Evolutionary conservation across 2,797 vertebrate species (phyloP), one percentile per base, ranked within the genome.

Genomic region (Chromobotia macracanthus): DNA sequence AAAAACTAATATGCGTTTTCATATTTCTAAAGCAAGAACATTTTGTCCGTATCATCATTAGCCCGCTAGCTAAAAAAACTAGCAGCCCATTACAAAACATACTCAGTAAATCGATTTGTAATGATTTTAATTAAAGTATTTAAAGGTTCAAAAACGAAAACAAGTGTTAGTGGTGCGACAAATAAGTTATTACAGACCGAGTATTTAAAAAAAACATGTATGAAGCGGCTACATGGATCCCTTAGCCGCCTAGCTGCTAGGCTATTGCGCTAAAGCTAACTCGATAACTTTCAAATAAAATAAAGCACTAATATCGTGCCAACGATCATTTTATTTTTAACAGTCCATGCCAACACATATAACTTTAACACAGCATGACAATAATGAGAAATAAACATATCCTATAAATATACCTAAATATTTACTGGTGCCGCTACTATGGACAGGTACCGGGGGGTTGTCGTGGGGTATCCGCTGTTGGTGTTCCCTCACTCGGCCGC

Each of bases 261-360:
- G 68, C 67, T 78, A 67, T 44, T 41, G 9, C 41, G 19, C 46
- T 51, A 23, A 18, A 78, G 44, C 77, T 50, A 78, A 55, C 77
- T 50, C 60, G 69, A 66, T 19, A 66, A 65, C 35, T 79, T 79
- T 61, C 10, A 55, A 9, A 71, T 41, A 28, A 71, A 78, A 79
- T 41, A n/a, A 66, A 41, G 31, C 15, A 18, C 21, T 28, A 41
- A 64, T 53, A 64, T 28, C 18, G 18, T 48, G 12, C 68, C 31
- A 44, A 72, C 10, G 13, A 56, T 5, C 0, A 5, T 56, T 28
- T 44, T 19, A 12, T 16, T 11, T 2, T 6, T 64, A 48, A 16
- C n/a, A 66, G 2, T 19, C 31, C 44, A 18, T 31, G 16, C 3
- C 21, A 28, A 65, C 7, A 18, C 12, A 12, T 53, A 2, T 0